Evolutionary conservation across 2,888 invertebrate species (phyloP).

Genomic region (Caenorhabditis sp.): DNA sequence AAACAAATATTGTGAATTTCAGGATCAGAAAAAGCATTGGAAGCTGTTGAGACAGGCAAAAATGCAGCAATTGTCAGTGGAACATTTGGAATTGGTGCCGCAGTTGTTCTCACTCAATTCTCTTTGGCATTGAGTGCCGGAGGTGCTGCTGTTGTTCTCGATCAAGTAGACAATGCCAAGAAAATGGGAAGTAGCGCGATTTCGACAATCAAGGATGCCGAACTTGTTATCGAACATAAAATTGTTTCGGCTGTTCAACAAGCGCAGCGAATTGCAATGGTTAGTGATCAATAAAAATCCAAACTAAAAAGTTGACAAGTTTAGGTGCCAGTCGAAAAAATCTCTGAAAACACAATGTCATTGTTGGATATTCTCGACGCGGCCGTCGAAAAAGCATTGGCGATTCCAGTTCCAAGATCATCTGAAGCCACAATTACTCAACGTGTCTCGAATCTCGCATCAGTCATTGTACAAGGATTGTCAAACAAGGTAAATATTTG

Average conservation of each 20-base stretch:
- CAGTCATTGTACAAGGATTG: conserved; percentile 35
- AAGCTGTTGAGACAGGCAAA: conserved; percentile 34
- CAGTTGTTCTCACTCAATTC: conserved; percentile 50
- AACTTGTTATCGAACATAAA: conserved; percentile 40
- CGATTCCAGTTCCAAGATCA: conserved; percentile 21
- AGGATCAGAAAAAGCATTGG: conserved; percentile 34
- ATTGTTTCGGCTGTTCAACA: conserved; percentile 40
- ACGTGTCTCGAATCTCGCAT: conserved; percentile 39
- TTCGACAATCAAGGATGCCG: conserved; percentile 24
- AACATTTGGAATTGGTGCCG: conserved; percentile 49
- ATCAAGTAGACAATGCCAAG: conserved; percentile 30
- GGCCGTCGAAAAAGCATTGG: conserved; percentile 37
- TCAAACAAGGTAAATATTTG: conserved; percentile 29
- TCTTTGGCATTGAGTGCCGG: conserved; percentile 43
- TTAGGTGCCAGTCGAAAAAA: conserved; percentile 36
- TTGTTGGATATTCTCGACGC: conserved; percentile 45
- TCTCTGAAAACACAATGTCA: conserved; percentile 38
- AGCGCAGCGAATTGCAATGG: conserved; percentile 46
- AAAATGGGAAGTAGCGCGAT: conserved; percentile 35
- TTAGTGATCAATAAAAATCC: background rate
- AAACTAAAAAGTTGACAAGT: no score
- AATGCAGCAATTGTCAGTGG: conserved; percentile 39
- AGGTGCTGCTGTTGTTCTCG: conserved; percentile 44
- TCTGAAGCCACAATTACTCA: conserved; percentile 26
- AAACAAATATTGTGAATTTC: background rate